Percentiles rank a stretch among this genome's conserved stretches.
phyloP scores from a whole-genome alignment of 2,797 vertebrate genomes.

The Sparus aurata region DNA sequence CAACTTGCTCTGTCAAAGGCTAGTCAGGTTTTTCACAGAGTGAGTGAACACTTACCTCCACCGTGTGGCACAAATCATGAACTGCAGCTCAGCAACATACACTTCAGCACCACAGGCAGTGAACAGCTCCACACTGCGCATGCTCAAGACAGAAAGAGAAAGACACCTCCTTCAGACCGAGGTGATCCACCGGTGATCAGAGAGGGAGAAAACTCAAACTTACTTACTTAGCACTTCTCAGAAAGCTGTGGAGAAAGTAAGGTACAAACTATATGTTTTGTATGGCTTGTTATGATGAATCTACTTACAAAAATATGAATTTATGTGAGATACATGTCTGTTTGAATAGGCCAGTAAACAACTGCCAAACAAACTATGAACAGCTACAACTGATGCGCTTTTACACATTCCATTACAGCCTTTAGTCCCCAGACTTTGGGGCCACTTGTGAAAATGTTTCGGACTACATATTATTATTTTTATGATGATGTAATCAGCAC shows the following conservation, averaged over 20 bases:
- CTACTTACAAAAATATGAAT: not conserved
- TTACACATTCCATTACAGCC: not conserved
- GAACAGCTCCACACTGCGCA: conserved; percentile 61
- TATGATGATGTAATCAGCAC: no score
- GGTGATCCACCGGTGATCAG: not conserved
- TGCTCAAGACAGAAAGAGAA: not conserved
- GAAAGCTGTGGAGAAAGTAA: not conserved
- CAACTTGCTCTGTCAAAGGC: not conserved
- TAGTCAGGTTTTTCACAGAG: not conserved
- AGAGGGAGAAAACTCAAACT: not conserved
- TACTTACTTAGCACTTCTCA: no score
- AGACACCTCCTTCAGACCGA: not conserved
- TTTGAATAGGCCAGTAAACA: not conserved
- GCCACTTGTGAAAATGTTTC: not conserved
- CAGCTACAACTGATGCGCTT: not conserved
- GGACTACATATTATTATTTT: not conserved
- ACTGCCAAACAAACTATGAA: not conserved
- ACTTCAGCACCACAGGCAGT: conserved; percentile 72
- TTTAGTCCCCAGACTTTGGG: no score
- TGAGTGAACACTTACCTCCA: conserved; percentile 31
- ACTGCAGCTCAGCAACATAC: conserved; percentile 5
- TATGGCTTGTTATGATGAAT: not conserved
- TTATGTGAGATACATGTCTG: not conserved
- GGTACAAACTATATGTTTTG: not conserved
- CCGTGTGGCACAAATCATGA: conserved; percentile 27